Percentiles rank a stretch among this genome's conserved stretches.
These are phyloP conservation scores for Lycaon pictus DNA, from an alignment of 2,113 vertebrate genomes.

Conservation along the genomic window DNA sequence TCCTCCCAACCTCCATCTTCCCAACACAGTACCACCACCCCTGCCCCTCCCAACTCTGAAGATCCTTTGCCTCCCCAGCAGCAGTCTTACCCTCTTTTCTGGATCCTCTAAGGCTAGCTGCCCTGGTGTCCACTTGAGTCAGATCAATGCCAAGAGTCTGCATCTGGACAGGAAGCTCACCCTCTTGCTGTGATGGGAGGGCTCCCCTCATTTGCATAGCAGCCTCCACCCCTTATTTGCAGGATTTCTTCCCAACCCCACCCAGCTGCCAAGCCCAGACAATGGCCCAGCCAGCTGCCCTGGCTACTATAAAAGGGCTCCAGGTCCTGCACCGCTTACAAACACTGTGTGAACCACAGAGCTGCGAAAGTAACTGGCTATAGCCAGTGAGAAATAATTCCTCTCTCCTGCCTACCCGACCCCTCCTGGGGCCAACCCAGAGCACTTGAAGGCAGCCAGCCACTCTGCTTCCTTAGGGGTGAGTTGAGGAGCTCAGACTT, in stretches of 20 bases:
- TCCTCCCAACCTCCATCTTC: background rate
- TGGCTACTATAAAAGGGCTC: conserved; percentile 73
- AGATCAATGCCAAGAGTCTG: background rate
- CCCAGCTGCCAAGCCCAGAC: background rate
- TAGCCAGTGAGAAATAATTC: background rate
- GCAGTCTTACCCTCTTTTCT: background rate
- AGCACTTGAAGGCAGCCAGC: background rate
- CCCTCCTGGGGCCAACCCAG: background rate
- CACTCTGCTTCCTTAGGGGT: background rate
- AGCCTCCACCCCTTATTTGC: conserved; percentile 49
- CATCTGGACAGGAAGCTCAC: background rate
- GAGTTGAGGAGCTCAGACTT: background rate
- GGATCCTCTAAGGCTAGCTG: background rate
- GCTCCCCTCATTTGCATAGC: conserved; percentile 62
- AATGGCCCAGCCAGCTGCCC: rapidly evolving
- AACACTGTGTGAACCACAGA: background rate
- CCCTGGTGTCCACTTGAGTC: background rate
- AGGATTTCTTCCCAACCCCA: background rate
- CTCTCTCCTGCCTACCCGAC: background rate
- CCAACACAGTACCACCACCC: background rate
- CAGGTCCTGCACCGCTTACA: background rate
- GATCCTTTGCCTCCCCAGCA: background rate
- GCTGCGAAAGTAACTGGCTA: background rate
- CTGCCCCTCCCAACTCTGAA: background rate
- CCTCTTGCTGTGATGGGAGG: background rate